Conservation (phyloP, 2,888 invertebrate species). For the Dasypolia templi region DNA sequence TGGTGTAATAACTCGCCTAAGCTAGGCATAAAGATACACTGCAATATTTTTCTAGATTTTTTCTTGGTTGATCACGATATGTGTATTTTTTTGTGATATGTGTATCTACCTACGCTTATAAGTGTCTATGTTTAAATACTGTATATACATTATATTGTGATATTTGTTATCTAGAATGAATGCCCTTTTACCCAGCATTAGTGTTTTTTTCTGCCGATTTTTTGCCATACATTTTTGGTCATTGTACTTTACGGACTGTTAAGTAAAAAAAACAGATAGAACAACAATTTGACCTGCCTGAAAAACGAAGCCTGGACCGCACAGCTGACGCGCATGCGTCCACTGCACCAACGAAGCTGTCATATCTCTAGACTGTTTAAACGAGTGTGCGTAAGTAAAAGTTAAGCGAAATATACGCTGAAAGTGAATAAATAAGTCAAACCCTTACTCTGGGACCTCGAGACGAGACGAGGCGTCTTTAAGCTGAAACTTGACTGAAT, state of each 20-base stretch:
- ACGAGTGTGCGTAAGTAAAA: conserved; percentile 45
- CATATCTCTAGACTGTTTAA: conserved; percentile 28
- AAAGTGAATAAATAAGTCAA: conserved; percentile 67
- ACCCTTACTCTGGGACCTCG: conserved; percentile 52
- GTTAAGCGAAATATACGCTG: conserved; percentile 50
- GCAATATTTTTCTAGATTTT: not conserved
- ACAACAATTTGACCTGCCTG: not conserved
- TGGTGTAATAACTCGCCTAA: not conserved
- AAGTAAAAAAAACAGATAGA: not conserved
- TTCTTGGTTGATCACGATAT: not conserved
- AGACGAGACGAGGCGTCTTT: conserved; percentile 48
- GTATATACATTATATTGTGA: too few species aligned
- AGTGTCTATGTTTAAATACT: too few species aligned
- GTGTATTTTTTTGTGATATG: not conserved
- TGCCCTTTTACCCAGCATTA: not conserved
- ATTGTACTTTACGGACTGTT: not conserved
- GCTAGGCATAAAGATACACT: not conserved
- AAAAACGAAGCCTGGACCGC: not conserved
- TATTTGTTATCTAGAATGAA: not conserved
- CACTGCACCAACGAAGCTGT: not conserved
- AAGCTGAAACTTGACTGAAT: conserved; percentile 74
- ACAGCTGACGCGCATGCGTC: not conserved
- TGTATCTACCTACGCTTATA: too few species aligned
- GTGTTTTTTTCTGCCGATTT: not conserved
- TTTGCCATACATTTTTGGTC: not conserved